Evolutionary conservation across 2,888 invertebrate genomes (phyloP).

Genomic region (Syritta pipiens): DNA sequence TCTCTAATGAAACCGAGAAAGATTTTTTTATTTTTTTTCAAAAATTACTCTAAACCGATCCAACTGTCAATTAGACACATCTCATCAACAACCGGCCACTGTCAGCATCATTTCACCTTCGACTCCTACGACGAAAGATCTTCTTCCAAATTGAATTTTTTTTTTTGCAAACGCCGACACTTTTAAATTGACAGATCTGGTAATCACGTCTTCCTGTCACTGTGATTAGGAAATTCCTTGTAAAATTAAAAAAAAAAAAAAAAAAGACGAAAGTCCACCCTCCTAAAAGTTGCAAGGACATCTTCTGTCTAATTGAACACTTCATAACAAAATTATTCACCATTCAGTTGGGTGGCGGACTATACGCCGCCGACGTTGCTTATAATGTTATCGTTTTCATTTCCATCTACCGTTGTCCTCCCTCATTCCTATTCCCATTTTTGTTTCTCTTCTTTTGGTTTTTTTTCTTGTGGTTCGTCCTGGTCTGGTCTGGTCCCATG

Average conservation of each 20-base stretch:
- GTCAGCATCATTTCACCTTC: neutral
- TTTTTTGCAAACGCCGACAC: slow-evolving; percentile 24
- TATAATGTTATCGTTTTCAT: slow-evolving; percentile 51
- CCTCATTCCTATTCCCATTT: neutral
- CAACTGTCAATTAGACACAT: slow-evolving; percentile 31
- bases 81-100: slow-evolving; percentile 19
- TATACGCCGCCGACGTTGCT: slow-evolving; percentile 28
- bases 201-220: slow-evolving; percentile 42
- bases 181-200: slow-evolving; percentile 48
- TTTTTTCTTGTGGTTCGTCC: neutral
- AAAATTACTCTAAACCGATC: too few relatives aligned
- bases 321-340: slow-evolving; percentile 50
- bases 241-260: slow-evolving; percentile 22
- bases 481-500: slow-evolving; percentile 7
- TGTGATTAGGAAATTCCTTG: slow-evolving; percentile 44
- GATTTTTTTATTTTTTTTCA: too few relatives aligned
- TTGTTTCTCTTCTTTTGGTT: neutral
- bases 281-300: neutral
- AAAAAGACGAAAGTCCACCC: neutral
- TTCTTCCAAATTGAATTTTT: slow-evolving; percentile 33
- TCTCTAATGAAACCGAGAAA: too few relatives aligned
- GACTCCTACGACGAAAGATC: neutral
- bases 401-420: too few relatives aligned
- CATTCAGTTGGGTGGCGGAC: neutral
- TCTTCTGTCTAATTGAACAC: slow-evolving; percentile 42